Percentiles rank a stretch among this genome's conserved stretches.
These are phyloP conservation scores for Biston stratarius DNA, from an alignment of 2,888 invertebrate species.

Conservation along the genomic window DNA sequence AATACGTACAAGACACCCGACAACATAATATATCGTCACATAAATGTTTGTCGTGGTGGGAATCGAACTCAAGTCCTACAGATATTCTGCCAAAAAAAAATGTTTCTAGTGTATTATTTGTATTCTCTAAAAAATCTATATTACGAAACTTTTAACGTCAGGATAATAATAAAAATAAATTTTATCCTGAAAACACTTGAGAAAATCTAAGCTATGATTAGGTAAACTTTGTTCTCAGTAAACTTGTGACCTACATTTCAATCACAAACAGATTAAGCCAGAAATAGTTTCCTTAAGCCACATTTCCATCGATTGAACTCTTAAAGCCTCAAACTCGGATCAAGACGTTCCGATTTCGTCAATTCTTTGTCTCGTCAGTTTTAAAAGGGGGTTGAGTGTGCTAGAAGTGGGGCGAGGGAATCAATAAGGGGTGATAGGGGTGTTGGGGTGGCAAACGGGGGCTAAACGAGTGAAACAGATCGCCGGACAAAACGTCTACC, in stretches of 20 bases:
- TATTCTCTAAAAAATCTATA: too few species aligned
- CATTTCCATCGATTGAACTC: conserved; percentile 1
- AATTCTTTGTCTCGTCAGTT: conserved; percentile 70
- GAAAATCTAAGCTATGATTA: too few species aligned
- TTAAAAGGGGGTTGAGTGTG: conserved; percentile 60
- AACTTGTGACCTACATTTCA: background rate
- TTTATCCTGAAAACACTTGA: too few species aligned
- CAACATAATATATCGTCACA: too few species aligned
- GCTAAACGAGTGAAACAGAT: conserved; percentile 61
- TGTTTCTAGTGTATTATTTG: too few species aligned
- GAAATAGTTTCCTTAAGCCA: background rate
- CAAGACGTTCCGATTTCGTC: conserved; percentile 51
- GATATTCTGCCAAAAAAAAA: too few species aligned
- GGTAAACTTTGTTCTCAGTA: too few species aligned
- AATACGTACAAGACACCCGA: too few species aligned
- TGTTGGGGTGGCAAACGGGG: conserved; percentile 52
- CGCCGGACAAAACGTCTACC: conserved; percentile 58
- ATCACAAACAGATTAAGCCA: background rate
- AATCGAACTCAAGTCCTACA: too few species aligned
- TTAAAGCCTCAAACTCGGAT: conserved; percentile 9
- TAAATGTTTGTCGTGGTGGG: too few species aligned
- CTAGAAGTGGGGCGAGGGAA: conserved; percentile 72
- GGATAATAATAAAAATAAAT: too few species aligned
- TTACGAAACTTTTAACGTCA: too few species aligned
- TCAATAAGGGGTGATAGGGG: conserved; percentile 68